Conservation (phyloP, 2,113 vertebrate species). For the Callipepla californica region DNA sequence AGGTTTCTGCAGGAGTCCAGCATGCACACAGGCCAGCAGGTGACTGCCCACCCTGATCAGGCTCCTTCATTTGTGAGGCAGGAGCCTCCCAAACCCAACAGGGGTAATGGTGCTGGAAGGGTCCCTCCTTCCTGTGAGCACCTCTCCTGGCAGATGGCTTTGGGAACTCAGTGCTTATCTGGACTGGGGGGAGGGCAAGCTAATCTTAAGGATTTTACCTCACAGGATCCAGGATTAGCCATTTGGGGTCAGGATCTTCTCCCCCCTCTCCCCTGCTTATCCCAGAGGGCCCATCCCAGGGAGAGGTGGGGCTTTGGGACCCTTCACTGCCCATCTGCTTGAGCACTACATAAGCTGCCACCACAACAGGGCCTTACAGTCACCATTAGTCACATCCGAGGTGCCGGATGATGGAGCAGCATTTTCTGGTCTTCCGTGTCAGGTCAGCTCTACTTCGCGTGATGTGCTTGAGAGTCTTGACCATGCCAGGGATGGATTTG, state of each 20-base stretch:
- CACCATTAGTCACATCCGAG: neutral
- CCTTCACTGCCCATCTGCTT: neutral
- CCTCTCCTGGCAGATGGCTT: neutral
- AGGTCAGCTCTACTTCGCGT: neutral
- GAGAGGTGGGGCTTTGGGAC: neutral
- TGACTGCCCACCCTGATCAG: too few relatives aligned
- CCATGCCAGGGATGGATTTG: neutral
- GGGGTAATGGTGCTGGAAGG: neutral
- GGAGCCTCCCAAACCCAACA: neutral
- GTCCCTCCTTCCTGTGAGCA: neutral
- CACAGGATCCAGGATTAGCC: neutral
- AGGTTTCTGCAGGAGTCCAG: neutral
- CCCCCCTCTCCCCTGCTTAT: neutral
- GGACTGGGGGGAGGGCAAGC: neutral
- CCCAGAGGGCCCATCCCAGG: neutral
- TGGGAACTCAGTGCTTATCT: neutral
- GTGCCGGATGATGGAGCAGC: neutral
- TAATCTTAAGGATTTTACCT: neutral
- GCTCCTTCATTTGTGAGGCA: neutral
- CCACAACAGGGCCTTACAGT: neutral
- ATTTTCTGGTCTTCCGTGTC: neutral
- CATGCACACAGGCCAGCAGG: neutral
- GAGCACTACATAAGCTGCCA: neutral
- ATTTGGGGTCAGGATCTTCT: neutral
- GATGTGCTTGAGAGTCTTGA: neutral